These are phyloP conservation scores for Synanthedon formicaeformis DNA, from an alignment of 2,888 invertebrate species.

Conservation along the genomic window DNA sequence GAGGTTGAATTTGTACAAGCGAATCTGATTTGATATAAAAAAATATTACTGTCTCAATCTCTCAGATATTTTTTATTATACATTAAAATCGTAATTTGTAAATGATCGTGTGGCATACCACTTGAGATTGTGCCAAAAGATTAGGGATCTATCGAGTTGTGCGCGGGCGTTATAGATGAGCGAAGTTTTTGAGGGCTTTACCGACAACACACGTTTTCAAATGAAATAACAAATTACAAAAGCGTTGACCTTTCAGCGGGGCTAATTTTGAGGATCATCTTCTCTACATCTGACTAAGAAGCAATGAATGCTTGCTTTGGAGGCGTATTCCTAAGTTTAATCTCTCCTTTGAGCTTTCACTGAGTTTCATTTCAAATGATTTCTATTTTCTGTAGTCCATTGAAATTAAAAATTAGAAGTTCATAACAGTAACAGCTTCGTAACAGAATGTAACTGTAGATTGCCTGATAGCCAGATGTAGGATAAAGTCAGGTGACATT, in stretches of 20 bases:
- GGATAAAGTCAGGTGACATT: too few relatives aligned
- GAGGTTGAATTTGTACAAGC: too few relatives aligned
- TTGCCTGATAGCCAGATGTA: too few relatives aligned
- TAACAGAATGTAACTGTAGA: too few relatives aligned
- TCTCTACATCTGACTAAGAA: neutral
- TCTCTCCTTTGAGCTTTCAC: neutral
- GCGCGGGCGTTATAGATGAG: slow-evolving; percentile 44
- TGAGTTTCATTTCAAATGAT: too few relatives aligned
- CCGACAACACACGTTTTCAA: slow-evolving; percentile 15
- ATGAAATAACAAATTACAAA: neutral
- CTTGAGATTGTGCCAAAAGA: slow-evolving; percentile 55
- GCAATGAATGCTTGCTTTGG: neutral
- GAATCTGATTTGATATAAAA: too few relatives aligned
- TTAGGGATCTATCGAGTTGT: slow-evolving; percentile 33
- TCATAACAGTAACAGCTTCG: too few relatives aligned
- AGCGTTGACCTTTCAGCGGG: neutral
- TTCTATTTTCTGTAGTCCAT: too few relatives aligned
- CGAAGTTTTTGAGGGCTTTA: slow-evolving; percentile 26
- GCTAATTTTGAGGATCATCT: neutral
- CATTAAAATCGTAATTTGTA: slow-evolving; percentile 21
- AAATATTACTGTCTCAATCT: too few relatives aligned
- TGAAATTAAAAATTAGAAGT: too few relatives aligned
- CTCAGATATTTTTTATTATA: neutral
- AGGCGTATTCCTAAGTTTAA: neutral
- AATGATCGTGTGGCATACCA: slow-evolving; percentile 37